A percentile compares a stretch with the other conserved stretches of the same genome.
phyloP scores from a whole-genome alignment of 2,113 vertebrate genomes.

The Engraulis encrasicolus region DNA sequence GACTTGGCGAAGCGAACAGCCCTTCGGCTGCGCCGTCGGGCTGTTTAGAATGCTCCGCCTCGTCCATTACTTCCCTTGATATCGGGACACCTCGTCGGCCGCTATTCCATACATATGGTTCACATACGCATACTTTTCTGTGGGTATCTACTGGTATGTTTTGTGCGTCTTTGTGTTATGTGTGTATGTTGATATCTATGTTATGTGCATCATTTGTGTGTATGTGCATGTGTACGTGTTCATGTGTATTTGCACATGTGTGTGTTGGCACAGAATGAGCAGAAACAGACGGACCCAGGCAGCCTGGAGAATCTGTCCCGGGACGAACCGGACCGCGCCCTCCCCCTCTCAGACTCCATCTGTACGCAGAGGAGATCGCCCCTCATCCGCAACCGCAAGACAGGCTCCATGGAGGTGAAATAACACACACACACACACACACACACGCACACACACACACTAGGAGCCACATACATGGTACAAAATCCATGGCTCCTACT shows the following conservation, averaged over 20 bases:
- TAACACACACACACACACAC: neutral
- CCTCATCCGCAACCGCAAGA: conserved; percentile 89
- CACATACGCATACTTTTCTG: too few relatives aligned
- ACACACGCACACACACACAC: neutral
- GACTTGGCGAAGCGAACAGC: too few relatives aligned
- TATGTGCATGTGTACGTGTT: neutral
- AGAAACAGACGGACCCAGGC: conserved; percentile 85
- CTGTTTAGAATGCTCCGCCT: too few relatives aligned
- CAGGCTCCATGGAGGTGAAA: conserved; percentile 95
- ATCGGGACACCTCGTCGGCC: too few relatives aligned
- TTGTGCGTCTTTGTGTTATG: too few relatives aligned
- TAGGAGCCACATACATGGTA: neutral
- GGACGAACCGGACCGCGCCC: conserved; percentile 79
- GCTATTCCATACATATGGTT: too few relatives aligned
- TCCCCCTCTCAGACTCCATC: conserved; percentile 79
- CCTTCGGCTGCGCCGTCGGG: too few relatives aligned
- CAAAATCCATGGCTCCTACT: neutral
- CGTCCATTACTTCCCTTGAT: too few relatives aligned
- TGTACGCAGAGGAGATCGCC: conserved; percentile 85
- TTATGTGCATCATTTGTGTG: neutral
- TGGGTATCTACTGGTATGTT: too few relatives aligned
- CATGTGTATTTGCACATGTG: neutral
- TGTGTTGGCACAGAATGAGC: conserved; percentile 79
- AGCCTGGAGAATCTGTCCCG: conserved; percentile 86
- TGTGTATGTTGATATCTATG: too few relatives aligned